Conservation (phyloP, 2,797 vertebrate genomes). For the Trachurus trachurus region DNA sequence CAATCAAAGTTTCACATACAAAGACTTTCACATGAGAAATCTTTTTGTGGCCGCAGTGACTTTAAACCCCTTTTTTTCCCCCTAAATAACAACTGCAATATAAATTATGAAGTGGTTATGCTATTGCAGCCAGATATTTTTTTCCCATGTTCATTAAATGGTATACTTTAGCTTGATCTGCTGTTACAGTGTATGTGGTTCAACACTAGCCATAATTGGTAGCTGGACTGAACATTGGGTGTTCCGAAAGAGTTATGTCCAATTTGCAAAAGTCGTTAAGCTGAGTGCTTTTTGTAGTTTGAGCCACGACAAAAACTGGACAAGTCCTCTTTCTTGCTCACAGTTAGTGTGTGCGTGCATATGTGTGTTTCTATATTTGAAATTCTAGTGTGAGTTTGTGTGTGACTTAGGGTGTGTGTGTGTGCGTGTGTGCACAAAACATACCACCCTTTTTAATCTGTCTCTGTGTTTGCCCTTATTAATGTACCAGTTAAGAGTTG, state of each 20-base stretch:
- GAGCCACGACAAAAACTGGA: conserved; percentile 74
- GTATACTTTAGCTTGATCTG: conserved; percentile 80
- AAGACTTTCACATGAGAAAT: conserved; percentile 80
- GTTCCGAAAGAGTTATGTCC: conserved; percentile 82
- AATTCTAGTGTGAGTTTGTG: conserved; percentile 26
- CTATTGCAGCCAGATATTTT: conserved; percentile 82
- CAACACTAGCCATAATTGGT: conserved; percentile 83
- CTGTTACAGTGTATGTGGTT: conserved; percentile 82
- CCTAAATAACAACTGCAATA: conserved; percentile 78
- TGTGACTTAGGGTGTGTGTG: conserved; percentile 4
- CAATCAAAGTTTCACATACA: conserved; percentile 60
- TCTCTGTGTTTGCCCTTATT: conserved; percentile 76
- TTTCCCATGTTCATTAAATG: conserved; percentile 87
- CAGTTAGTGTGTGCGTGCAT: neutral
- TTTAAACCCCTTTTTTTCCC: conserved; percentile 54
- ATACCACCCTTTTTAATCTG: conserved; percentile 75
- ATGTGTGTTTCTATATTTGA: conserved; percentile 50
- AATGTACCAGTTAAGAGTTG: conserved; percentile 80
- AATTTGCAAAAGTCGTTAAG: conserved; percentile 86
- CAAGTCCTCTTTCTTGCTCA: conserved; percentile 52
- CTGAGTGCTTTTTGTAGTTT: conserved; percentile 77
- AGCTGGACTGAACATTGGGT: conserved; percentile 81
- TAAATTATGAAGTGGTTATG: conserved; percentile 83
- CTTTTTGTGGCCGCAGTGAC: conserved; percentile 61
- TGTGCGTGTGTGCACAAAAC: conserved; percentile 42